Evolutionary conservation across 2,113 vertebrate genomes (phyloP), one percentile per base, ranked within the genome.

Genomic region (Alosa alosa): DNA sequence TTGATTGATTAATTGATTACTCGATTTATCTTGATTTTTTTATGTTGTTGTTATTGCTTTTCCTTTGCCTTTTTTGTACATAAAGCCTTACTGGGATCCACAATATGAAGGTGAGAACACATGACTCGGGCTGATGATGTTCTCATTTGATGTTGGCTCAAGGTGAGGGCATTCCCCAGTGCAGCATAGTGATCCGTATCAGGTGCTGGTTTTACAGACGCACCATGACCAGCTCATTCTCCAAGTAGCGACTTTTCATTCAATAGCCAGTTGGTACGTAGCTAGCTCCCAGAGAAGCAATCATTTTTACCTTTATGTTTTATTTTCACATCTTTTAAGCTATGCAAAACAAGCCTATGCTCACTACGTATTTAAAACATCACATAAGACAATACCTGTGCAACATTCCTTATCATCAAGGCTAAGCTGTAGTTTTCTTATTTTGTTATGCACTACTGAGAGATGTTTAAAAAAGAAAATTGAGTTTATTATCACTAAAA

Each of bases 91-190:
- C 39, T 86, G 68, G 49, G 89, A 88, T 85, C 91, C 87, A 88
- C 92, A 86, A 93, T 84, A 93, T 94, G 93, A 95, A 89, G 90
- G 90, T 94, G 94, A 94, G 95, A 94, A 94, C 91, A 87, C 68
- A 91, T 94, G 94, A 95, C 89, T 94, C 88, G 0, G 55, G 82
- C 82, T 86, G 91, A 95, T 41, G 94, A 95, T 88, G 91, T 93
- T 95, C 94, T 96, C 94, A 92, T 95, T 93, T 92, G 94, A 95
- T 86, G 88, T 93, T 93, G 93, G 91, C 90, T 89, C 75, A 88
- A 91, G 90, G 90, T 86, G 57, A 10, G n/a, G 64, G 25, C 64
- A 31, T 55, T 45, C 84, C 92, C 85, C 86, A 87, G 88, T 89
- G 83, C 87, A 89, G 68, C 72, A 90, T 81, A 90, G 85, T 68